Percentiles rank a stretch among this genome's conserved stretches.
Evolutionary conservation across 2,113 vertebrate genomes (phyloP).

Genomic region (Pelusios castaneus): DNA sequence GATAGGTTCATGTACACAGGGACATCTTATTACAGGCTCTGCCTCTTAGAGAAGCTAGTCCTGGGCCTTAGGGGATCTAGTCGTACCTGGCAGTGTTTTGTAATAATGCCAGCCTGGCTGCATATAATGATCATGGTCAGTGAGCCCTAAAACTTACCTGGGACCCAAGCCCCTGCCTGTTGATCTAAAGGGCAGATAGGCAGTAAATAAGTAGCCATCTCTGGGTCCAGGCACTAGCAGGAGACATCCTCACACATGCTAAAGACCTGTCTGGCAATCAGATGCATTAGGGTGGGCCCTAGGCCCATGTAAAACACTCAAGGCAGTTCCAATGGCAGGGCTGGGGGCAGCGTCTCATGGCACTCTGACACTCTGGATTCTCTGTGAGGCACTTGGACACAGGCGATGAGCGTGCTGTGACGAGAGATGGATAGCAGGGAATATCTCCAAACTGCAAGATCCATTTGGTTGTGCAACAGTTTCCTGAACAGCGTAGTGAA

Average conservation of each 20-base stretch:
- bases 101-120: too few relatives aligned
- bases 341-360: too few relatives aligned
- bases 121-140: too few relatives aligned
- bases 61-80: background rate
- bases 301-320: background rate
- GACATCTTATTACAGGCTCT: background rate
- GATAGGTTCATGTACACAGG: too few relatives aligned
- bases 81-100: too few relatives aligned
- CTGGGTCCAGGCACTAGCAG: too few relatives aligned
- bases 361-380: rapidly evolving
- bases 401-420: background rate
- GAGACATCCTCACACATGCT: background rate
- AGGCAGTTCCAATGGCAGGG: too few relatives aligned
- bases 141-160: too few relatives aligned
- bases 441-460: background rate
- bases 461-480: background rate
- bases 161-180: too few relatives aligned
- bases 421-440: background rate
- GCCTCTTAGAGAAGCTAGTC: background rate
- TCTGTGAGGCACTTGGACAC: rapidly evolving
- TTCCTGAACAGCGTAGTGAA: background rate
- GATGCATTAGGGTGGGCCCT: background rate
- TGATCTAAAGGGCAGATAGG: background rate
- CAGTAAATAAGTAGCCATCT: background rate
- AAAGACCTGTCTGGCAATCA: background rate